Percentiles rank a stretch among this genome's conserved stretches.
These are phyloP conservation scores for Philaenus spumarius DNA, from an alignment of 1,140 invertebrate species.

Conservation along the genomic window DNA sequence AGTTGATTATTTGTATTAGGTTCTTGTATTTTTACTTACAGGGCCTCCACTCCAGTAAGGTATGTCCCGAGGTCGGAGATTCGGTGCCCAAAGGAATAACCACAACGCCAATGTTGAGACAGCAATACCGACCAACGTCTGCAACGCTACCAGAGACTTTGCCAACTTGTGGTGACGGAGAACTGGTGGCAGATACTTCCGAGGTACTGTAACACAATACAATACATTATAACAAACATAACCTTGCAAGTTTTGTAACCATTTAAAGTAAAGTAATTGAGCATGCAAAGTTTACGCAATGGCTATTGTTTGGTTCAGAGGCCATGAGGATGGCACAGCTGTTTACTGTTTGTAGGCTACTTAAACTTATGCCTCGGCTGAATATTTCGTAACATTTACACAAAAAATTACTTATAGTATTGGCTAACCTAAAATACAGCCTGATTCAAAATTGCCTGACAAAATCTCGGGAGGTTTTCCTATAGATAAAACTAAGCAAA, in stretches of 20 bases:
- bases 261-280: background rate
- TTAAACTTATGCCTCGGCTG: no score
- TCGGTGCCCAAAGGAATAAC: constrained; percentile 52
- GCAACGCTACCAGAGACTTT: constrained; percentile 47
- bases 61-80: constrained; percentile 48
- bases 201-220: constrained; percentile 33
- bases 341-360: no score
- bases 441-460: no score
- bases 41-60: constrained; percentile 57
- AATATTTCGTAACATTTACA: no score
- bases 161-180: constrained; percentile 48
- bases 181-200: constrained; percentile 41
- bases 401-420: no score
- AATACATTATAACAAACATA: no score
- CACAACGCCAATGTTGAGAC: constrained; percentile 49
- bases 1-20: no score
- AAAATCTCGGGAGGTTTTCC: no score
- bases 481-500: no score
- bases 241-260: background rate
- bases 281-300: background rate
- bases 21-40: no score
- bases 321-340: no score
- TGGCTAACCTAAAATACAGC: no score
- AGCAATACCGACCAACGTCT: constrained; percentile 47
- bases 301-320: background rate